Base-by-base conservation (phyloP, 1,140 invertebrate genomes). In the Papilio dardanus region DNA sequence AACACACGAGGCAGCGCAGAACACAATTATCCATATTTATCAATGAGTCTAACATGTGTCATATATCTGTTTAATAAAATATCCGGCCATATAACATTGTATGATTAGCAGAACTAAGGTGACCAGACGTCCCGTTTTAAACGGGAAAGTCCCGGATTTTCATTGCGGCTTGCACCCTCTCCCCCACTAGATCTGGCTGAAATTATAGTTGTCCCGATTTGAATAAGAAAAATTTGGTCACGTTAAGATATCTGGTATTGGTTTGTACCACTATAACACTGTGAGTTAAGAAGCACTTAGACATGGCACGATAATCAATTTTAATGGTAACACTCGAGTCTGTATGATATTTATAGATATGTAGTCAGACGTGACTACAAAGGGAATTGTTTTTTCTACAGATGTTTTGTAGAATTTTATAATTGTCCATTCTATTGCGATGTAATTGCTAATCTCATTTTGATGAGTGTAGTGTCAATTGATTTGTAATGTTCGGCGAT, bases 251-350 rank as follows among this genome's bases (percentile, higher is more conserved):
- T n/a, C n/a, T n/a, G n/a, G n/a, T n/a, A n/a, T n/a, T n/a, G n/a
- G n/a, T n/a, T n/a, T n/a, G n/a, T n/a, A n/a, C n/a, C n/a, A n/a
- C n/a, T 46, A 19, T 46, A 46, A 19, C 5, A 4, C 40, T 16
- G 40, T 42, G n/a, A 46, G 42, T n/a, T 46, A 46, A 7, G 42
- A 46, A 46, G 42, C 42, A 46, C 42, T 46, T 46, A 46, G 42
- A 46, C 42, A 19, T n/a, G 42, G n/a, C 42, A 19, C 12, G 12
- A 37, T 46, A 46, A 46, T 46, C 42, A 46, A 46, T 46, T 46
- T 46, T 46, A 46, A n/a, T 7, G 5, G n/a, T 46, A 46, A 46
- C 42, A 46, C 42, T 46, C 35, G 7, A n/a, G n/a, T n/a, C n/a
- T 46, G 42, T 46, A 46, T 19, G 42, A 2, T 46, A 46, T 46